A percentile compares a stretch with the other conserved stretches of the same genome.
These are phyloP conservation scores for Orchesella flavescens DNA, from an alignment of 2,888 invertebrate species.

Conservation along the genomic window DNA sequence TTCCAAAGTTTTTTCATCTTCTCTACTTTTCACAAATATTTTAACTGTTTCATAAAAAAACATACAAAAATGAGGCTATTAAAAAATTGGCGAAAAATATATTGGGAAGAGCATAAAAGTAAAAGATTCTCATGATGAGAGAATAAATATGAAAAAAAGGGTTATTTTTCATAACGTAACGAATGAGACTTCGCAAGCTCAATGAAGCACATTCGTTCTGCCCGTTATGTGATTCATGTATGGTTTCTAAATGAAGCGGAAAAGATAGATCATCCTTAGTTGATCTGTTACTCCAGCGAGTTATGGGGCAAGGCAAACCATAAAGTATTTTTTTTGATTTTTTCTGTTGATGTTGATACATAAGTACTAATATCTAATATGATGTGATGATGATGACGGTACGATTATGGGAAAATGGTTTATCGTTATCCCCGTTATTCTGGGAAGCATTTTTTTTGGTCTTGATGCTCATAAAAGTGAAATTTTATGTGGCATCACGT, in stretches of 20 bases:
- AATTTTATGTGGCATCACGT: too few species aligned
- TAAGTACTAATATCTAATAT: too few species aligned
- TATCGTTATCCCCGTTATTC: too few species aligned
- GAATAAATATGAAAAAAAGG: background rate
- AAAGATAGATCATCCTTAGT: slow-evolving; percentile 65
- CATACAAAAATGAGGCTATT: too few species aligned
- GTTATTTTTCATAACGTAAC: slow-evolving; percentile 13
- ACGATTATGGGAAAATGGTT: slow-evolving; percentile 3
- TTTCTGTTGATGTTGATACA: too few species aligned
- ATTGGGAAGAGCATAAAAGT: background rate
- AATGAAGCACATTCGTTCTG: slow-evolving; percentile 35
- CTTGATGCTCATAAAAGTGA: too few species aligned
- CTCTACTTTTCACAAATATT: too few species aligned
- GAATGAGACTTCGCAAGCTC: slow-evolving; percentile 20
- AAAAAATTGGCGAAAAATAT: background rate
- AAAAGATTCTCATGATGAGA: background rate
- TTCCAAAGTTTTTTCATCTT: too few species aligned
- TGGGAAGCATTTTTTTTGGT: too few species aligned
- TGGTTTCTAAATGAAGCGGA: slow-evolving; percentile 64
- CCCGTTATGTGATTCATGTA: slow-evolving; percentile 39
- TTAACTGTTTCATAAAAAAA: too few species aligned
- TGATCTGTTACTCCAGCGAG: background rate
- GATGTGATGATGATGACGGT: background rate
- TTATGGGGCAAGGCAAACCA: too few species aligned
- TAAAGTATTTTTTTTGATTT: too few species aligned